Evolutionary conservation across 2,797 vertebrate species (phyloP).

Genomic region (Tympanoctomys barrerae): DNA sequence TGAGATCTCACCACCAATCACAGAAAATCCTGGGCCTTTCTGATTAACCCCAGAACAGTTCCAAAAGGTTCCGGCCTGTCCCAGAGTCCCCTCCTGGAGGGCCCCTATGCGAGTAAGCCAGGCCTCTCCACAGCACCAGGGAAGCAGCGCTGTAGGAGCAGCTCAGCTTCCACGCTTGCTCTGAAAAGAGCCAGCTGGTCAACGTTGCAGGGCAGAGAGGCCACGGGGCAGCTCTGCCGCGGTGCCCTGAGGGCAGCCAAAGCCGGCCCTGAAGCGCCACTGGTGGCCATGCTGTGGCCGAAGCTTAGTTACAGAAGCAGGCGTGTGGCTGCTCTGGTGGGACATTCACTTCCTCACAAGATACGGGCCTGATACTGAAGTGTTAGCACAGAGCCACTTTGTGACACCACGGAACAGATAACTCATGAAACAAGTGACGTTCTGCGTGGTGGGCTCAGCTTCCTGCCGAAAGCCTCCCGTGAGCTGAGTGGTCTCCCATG

Average conservation of each 20-base stretch:
- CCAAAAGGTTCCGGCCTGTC: not conserved
- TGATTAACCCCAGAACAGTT: not conserved
- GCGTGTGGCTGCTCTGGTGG: not conserved
- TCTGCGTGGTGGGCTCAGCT: not conserved
- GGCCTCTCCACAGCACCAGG: not conserved
- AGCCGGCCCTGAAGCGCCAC: not conserved
- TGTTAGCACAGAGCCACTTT: not conserved
- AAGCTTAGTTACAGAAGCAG: not conserved
- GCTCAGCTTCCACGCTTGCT: not conserved
- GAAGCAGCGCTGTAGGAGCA: slow-evolving; percentile 4
- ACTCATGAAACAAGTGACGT: not conserved
- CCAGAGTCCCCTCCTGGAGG: not conserved
- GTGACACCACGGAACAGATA: slow-evolving; percentile 35
- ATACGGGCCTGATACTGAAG: not conserved
- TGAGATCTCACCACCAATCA: not conserved
- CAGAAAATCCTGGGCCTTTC: slow-evolving; percentile 15
- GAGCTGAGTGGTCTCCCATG: not conserved
- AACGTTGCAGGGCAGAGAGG: not conserved
- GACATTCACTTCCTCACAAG: not conserved
- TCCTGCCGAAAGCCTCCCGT: slow-evolving; percentile 27
- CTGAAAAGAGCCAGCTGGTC: not conserved
- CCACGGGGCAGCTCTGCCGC: not conserved
- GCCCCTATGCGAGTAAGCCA: not conserved
- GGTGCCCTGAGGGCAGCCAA: not conserved
- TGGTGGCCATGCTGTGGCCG: not conserved